Base-by-base conservation (phyloP, 2,888 invertebrate genomes). In the Synergus laeviventris region DNA sequence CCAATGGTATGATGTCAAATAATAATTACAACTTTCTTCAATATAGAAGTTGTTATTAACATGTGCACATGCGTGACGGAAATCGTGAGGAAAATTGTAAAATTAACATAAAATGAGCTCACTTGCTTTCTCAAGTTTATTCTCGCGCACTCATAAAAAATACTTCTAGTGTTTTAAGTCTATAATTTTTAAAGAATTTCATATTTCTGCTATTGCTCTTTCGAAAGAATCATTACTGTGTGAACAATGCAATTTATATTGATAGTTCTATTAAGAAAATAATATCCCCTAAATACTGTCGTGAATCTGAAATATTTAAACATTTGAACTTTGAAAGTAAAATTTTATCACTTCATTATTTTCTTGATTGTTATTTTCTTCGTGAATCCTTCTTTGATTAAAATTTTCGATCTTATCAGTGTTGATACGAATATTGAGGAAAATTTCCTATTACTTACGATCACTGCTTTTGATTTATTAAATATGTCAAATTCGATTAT, bases 21-120 rank as follows among this genome's bases (percentile, higher is more conserved):
- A 42, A 49, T 70, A 70, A 70, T 45, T 49, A 31, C 16, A 49
- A 70, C 49, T 70, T 70, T 70, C 49, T 31, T 70, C n/a, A 70
- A 49, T 24, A 70, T 24, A 70, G 8, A 49, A 16, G 49, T 31
- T 31, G 31, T 70, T 70, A 70, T 70, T 45, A 31, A 31, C 8
- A 24, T 21, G 24, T 16, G 16, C 42, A 42, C 66, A 24, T 66
- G 66, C 66, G 24, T 66, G 42, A 24, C 31, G 18, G 31, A 16
- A 70, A 36, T 70, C 36, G 12, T 31, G 49, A 70, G 14, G 64
- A 49, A 11, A 70, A 70, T 49, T 36, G 70, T 16, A 31, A 49
- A 49, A 70, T 66, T 21, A 66, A 45, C 16, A 21, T 45, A 45
- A 66, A 42, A 12, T 70, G 70, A 49, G 31, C n/a, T 31, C 12